Percentiles rank a stretch among this genome's conserved stretches.
These are phyloP conservation scores for Poeciliopsis gracilis DNA, from an alignment of 2,797 vertebrate genomes.

Conservation along the genomic window DNA sequence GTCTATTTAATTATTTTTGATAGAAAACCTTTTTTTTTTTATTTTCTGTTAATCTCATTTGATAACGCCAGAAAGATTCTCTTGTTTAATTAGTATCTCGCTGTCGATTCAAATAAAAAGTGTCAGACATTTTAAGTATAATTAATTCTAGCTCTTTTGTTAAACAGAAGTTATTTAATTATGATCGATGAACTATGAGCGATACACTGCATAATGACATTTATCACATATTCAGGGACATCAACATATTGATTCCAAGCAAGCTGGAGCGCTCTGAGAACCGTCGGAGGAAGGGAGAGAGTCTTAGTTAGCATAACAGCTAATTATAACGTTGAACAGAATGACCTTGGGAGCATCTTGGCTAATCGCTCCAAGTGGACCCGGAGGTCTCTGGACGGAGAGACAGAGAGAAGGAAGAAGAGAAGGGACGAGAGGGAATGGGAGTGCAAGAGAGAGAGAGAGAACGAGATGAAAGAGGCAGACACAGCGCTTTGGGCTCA, in stretches of 20 bases:
- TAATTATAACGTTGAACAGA: conserved; percentile 67
- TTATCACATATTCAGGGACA: conserved; percentile 20
- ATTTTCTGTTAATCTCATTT: not conserved
- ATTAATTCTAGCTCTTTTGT: not conserved
- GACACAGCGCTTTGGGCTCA: conserved; percentile 57
- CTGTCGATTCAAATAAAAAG: not conserved
- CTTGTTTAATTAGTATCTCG: not conserved
- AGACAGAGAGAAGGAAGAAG: conserved; percentile 10
- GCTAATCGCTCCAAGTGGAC: conserved; percentile 69
- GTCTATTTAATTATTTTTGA: not conserved
- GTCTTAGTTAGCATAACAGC: conserved; percentile 74
- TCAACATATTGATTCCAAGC: conserved; percentile 44
- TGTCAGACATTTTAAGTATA: not conserved
- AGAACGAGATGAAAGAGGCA: conserved; percentile 64
- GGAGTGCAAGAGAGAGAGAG: conserved; percentile 34
- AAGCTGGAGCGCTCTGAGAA: conserved; percentile 31
- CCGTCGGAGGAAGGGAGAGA: conserved; percentile 34
- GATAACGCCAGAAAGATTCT: not conserved
- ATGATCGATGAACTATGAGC: not conserved
- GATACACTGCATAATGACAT: not conserved
- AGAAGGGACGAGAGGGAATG: not conserved
- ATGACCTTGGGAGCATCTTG: conserved; percentile 76
- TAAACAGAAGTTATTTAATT: not conserved
- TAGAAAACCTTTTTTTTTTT: not conserved
- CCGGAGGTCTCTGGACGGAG: conserved; percentile 66